A percentile compares a stretch with the other conserved stretches of the same genome.
These are phyloP conservation scores for Cyclina sinensis DNA, from an alignment of 1,140 invertebrate species.

Conservation along the genomic window DNA sequence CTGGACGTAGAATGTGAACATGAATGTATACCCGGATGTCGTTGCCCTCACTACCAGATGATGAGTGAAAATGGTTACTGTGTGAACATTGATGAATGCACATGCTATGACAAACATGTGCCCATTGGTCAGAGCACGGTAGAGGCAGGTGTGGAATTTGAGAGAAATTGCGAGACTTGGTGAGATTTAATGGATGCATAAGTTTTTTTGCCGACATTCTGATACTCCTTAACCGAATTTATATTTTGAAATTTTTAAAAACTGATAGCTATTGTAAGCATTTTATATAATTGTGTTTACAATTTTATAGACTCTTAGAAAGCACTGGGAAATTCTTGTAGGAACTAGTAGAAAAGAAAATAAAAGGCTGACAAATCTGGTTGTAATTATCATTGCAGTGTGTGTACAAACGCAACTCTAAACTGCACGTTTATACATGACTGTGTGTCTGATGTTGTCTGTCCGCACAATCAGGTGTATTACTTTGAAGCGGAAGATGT, in stretches of 20 bases:
- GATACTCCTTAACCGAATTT: too few relatives aligned
- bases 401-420: background rate
- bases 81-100: slow-evolving; percentile 6
- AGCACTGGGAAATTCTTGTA: too few relatives aligned
- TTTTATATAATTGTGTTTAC: too few relatives aligned
- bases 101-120: slow-evolving; percentile 26
- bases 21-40: slow-evolving; percentile 35
- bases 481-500: background rate
- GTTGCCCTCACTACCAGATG: background rate
- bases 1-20: background rate
- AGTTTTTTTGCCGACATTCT: too few relatives aligned
- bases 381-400: too few relatives aligned
- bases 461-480: slow-evolving; percentile 12
- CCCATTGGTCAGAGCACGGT: background rate
- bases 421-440: background rate
- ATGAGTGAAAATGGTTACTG: background rate
- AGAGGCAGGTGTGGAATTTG: background rate
- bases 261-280: too few relatives aligned
- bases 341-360: too few relatives aligned
- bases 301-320: too few relatives aligned
- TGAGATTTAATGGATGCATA: too few relatives aligned
- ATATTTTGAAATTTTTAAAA: too few relatives aligned
- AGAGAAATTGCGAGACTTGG: background rate
- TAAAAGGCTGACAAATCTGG: too few relatives aligned
- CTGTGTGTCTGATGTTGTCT: background rate